Evolutionary conservation across 2,797 vertebrate species (phyloP), one percentile per base, ranked within the genome.

Genomic region (Ispidina lecontei): DNA sequence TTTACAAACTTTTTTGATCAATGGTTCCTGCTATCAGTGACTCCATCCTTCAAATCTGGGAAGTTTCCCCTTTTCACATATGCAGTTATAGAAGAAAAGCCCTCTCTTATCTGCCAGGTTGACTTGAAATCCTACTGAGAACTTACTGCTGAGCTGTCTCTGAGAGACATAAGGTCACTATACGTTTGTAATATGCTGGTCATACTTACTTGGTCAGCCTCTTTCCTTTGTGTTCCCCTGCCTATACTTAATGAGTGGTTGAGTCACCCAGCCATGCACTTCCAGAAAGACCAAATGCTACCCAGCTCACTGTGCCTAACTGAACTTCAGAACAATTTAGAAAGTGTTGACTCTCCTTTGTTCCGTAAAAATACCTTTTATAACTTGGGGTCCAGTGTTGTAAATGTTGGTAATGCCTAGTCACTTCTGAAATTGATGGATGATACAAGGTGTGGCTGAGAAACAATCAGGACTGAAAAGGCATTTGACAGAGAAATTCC

Each of bases 381-480:
- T 49, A 37, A 76, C 47, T 56, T 43, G 26, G 37, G 23, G 21
- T 43, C 58, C 93, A 73, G 64, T 22, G n/a, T 22, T 87, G 23
- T 60, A 65, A 68, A 4, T 58, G 13, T 29, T 54, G 44, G 47
- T 82, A 73, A 87, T 41, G 33, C 29, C 60, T 87, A 62, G n/a
- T 33, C 4, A 33, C 22, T 70, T 84, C 56, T 89, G 71, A 73
- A 81, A 73, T 21, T 73, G 64, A 82, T 21, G 37, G 39, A 41
- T 72, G 31, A 86, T 9, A 23, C 12, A 63, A 56, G 28, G 39
- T 63, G 18, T 65, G 52, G 47, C 49, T 89, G 78, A 59, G 79
- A 55, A 93, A 67, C 19, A 56, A 47, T 54, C 56, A 60, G 56
- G 41, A 46, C 35, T 26, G 60, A 90, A 90, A 94, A 87, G 60